Evolutionary conservation across 2,888 invertebrate species (phyloP).

Genomic region (Hemithea aestivaria): DNA sequence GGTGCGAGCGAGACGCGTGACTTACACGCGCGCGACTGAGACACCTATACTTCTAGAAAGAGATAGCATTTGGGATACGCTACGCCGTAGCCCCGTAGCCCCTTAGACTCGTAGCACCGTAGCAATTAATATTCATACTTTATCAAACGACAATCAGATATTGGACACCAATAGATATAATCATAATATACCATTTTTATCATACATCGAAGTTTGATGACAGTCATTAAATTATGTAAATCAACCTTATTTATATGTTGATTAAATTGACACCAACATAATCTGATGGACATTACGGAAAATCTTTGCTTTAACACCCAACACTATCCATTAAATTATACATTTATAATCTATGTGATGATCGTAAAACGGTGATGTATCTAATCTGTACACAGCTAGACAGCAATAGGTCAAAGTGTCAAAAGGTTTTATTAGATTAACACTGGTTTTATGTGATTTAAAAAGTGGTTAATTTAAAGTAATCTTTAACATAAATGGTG

Average conservation of each 20-base stretch:
- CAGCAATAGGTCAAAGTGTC: conserved; percentile 4
- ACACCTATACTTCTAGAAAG: conserved; percentile 38
- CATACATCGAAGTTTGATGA: conserved; percentile 15
- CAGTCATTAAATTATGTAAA: conserved; percentile 19
- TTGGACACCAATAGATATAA: conserved; percentile 5
- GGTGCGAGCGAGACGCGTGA: conserved; percentile 67
- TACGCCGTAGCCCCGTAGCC: conserved; percentile 30
- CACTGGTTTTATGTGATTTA: not conserved
- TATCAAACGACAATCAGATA: conserved; percentile 9
- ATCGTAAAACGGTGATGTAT: conserved; percentile 10
- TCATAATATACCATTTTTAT: conserved; percentile 19
- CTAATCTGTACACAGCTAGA: conserved; percentile 4
- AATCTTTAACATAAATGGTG: no score
- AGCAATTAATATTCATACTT: no score
- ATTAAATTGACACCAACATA: conserved; percentile 15
- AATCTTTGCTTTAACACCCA: conserved; percentile 14
- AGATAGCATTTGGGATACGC: conserved; percentile 43
- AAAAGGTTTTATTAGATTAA: conserved; percentile 5
- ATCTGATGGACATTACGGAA: conserved; percentile 16
- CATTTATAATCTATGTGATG: conserved; percentile 6
- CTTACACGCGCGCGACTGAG: conserved; percentile 57
- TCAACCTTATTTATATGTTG: conserved; percentile 23
- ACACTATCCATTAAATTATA: conserved; percentile 9
- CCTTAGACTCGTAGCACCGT: conserved; percentile 29
- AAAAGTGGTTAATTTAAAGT: no score